Conservation (phyloP, 2,888 invertebrate species). For the Cosmia trapezina region DNA sequence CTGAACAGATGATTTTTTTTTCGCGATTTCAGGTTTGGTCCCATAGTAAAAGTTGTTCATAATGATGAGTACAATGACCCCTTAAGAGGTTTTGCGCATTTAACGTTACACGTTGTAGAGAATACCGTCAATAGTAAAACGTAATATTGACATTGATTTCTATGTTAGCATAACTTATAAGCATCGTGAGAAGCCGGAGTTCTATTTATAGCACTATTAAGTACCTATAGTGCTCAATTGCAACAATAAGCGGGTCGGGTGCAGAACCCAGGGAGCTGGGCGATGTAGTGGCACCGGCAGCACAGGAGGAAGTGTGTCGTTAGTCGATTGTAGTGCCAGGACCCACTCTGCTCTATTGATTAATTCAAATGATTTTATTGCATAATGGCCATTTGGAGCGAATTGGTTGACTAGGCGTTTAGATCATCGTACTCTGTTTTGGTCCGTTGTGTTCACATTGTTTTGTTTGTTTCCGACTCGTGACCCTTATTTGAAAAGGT, state of each 20-base stretch:
- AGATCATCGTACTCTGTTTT: constrained; percentile 63
- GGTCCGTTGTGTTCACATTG: constrained; percentile 22
- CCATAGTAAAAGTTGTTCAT: too few relatives aligned
- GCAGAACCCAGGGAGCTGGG: constrained; percentile 65
- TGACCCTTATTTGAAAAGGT: constrained; percentile 36
- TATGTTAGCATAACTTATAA: constrained; percentile 50
- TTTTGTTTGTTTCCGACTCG: constrained; percentile 33
- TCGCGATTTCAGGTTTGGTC: too few relatives aligned
- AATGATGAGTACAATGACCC: too few relatives aligned
- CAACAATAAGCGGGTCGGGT: constrained; percentile 64
- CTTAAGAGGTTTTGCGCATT: too few relatives aligned
- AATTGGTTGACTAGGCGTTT: constrained; percentile 71
- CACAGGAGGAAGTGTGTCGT: constrained; percentile 81
- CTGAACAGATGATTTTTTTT: too few relatives aligned
- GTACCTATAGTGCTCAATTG: constrained; percentile 59
- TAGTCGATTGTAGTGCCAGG: constrained; percentile 78
- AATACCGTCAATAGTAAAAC: constrained; percentile 36
- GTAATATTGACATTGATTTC: constrained; percentile 53
- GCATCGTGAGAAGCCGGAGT: constrained; percentile 67
- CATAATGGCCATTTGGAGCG: constrained; percentile 79
- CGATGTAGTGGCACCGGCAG: constrained; percentile 56
- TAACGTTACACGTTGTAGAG: too few relatives aligned
- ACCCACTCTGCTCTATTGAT: constrained; percentile 87
- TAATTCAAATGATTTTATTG: constrained; percentile 88
- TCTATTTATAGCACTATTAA: constrained; percentile 63